phyloP scores from a whole-genome alignment of 2,888 invertebrate genomes.

The Orthonychiurus folsomi region DNA sequence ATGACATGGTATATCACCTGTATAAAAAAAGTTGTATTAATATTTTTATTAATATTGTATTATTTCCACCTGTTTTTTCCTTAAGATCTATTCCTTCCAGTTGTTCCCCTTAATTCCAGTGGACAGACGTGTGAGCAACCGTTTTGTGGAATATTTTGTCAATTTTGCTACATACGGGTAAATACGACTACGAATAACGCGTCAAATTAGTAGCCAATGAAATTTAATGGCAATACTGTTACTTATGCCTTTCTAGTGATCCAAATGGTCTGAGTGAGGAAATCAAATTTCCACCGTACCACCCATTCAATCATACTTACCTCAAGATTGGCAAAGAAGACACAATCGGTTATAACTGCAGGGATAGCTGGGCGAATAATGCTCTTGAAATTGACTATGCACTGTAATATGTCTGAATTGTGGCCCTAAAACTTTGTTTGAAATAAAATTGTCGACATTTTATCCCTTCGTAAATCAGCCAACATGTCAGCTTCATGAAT shows the following conservation, averaged over 20 bases:
- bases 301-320: conserved; percentile 21
- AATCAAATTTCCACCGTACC: conserved; percentile 19
- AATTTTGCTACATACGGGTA: conserved; percentile 22
- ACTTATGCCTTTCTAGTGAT: conserved; percentile 20
- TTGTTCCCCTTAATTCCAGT: conserved; percentile 15
- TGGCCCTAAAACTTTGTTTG: too few relatives aligned
- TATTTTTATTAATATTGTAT: too few relatives aligned
- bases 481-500: too few relatives aligned
- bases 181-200: background rate
- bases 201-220: conserved; percentile 6
- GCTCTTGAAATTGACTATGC: conserved; percentile 18
- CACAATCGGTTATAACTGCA: conserved; percentile 19
- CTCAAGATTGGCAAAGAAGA: conserved; percentile 23
- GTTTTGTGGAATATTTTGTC: conserved; percentile 16
- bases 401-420: too few relatives aligned
- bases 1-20: conserved; percentile 16
- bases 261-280: conserved; percentile 21
- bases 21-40: too few relatives aligned
- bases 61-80: too few relatives aligned
- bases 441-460: too few relatives aligned
- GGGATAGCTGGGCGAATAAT: conserved; percentile 25
- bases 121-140: background rate
- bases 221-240: too few relatives aligned
- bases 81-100: conserved; percentile 21
- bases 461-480: too few relatives aligned